Evolutionary conservation across 2,888 invertebrate genomes (phyloP), one percentile per base, ranked within the genome.

Genomic region (Sympetrum striolatum): DNA sequence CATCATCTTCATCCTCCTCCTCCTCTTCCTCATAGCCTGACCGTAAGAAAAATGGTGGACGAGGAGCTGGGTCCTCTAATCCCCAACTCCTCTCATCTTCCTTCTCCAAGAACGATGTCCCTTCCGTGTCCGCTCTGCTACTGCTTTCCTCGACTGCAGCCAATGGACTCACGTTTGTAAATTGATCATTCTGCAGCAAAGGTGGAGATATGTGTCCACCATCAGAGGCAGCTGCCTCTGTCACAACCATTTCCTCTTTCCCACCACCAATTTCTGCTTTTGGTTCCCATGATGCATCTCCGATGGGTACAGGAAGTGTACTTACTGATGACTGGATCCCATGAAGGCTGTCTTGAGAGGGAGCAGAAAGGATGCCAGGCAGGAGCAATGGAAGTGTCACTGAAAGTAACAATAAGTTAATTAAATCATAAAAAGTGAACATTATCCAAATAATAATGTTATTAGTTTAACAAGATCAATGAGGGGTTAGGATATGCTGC

Each of bases 21-120:
- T 86, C 86, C 8, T 86, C 58, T 22, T 39, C 18, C 6, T 86
- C 86, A 35, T 60, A 48, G 31, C 53, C 53, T 35, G 82, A 82
- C 14, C 58, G 86, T 31, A 86, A 60, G 60, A 86, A 86, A 10
- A 60, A 60, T 64, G 86, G 86, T n/a, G 86, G 86, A 8, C 86
- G 60, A n/a, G 86, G 86, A 37, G 86, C 37, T 3, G 31, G 86
- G 22, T 86, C 86, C 6, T 64, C 86, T n/a, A 86, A 35, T 37
- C 86, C 86, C 86, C 86, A 86, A 0, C 86, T 60, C n/a, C 86
- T 86, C 64, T 86, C 86, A 48, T 60, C 60, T n/a, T 86, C 86
- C 64, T 86, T 60, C 37, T 86, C 86, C 12, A 86, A 60, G 86
- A 60, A 86, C 8, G 37, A 86, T 22, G 60, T 58, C 8, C n/a